These are phyloP conservation scores for Fringilla coelebs DNA, from an alignment of 2,797 vertebrate genomes.

Conservation along the genomic window DNA sequence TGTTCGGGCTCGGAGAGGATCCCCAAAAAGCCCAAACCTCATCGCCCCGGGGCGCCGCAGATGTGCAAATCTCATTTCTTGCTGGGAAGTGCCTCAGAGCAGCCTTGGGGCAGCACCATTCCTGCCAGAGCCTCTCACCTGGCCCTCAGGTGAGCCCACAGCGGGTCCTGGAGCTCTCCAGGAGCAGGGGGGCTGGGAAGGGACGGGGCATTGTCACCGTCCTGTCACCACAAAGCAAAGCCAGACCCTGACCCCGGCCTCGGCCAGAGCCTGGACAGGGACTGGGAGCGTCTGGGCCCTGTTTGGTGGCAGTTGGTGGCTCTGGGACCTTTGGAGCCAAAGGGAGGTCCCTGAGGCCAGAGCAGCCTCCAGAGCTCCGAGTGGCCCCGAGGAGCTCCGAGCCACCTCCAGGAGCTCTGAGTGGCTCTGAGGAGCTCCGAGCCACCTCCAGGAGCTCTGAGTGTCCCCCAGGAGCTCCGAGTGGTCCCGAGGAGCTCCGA, in stretches of 20 bases:
- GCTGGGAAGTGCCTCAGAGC: background rate
- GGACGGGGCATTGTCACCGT: background rate
- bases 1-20: background rate
- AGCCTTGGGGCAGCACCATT: background rate
- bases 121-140: background rate
- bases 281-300: background rate
- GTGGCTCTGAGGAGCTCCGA: too few relatives aligned
- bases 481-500: too few relatives aligned
- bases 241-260: background rate
- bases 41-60: fast-evolving
- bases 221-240: background rate
- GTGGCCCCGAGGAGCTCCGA: too few relatives aligned
- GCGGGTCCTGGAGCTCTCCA: too few relatives aligned
- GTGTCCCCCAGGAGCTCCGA: too few relatives aligned
- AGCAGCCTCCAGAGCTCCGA: too few relatives aligned
- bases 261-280: background rate
- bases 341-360: background rate
- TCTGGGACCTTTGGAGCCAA: background rate
- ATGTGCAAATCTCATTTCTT: fast-evolving
- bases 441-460: too few relatives aligned
- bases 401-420: too few relatives aligned
- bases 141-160: background rate
- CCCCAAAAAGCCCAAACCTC: background rate
- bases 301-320: background rate
- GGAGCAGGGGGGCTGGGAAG: background rate